Evolutionary conservation across 2,797 vertebrate genomes (phyloP).

Genomic region (Pangasius mekongensis): DNA sequence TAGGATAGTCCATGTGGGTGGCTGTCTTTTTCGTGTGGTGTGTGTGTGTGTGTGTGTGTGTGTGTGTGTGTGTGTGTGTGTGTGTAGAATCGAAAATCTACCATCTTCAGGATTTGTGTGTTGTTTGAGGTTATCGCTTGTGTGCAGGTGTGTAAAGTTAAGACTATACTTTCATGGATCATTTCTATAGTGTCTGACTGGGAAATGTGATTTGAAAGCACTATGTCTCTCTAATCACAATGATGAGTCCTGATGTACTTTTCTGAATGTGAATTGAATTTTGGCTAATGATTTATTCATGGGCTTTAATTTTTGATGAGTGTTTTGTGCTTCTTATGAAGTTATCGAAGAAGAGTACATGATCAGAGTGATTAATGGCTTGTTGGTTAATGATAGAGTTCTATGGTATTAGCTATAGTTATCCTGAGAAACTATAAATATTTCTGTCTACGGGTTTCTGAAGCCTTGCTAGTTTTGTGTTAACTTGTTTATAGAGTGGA

Average conservation of each 20-base stretch:
- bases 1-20: neutral
- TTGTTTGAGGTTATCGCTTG: neutral
- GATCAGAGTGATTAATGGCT: neutral
- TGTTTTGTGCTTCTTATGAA: neutral
- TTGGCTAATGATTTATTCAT: neutral
- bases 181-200: neutral
- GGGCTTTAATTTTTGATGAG: neutral
- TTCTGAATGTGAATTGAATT: neutral
- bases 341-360: neutral
- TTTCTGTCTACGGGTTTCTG: no score
- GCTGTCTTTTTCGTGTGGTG: neutral
- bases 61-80: no score
- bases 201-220: no score
- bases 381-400: neutral
- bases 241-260: neutral
- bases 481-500: neutral
- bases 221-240: neutral
- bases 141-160: neutral
- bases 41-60: no score
- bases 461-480: neutral
- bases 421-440: fast-evolving
- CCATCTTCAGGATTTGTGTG: neutral
- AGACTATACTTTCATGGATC: neutral
- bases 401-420: no score
- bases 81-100: neutral